These are phyloP conservation scores for Apis laboriosa DNA, from an alignment of 1,140 invertebrate species.

Conservation along the genomic window DNA sequence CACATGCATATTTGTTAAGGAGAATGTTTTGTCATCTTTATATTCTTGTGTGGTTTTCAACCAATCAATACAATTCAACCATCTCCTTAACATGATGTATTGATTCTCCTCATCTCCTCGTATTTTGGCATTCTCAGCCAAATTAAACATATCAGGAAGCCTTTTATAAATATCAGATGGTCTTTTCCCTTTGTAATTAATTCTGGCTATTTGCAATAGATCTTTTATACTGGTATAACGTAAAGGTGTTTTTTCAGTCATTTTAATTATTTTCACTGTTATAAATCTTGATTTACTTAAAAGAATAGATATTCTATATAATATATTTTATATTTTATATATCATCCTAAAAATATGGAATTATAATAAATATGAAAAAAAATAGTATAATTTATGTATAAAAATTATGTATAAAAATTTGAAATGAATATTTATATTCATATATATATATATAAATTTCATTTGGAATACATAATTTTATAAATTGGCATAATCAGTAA, in stretches of 20 bases:
- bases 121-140: slow-evolving; percentile 81
- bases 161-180: slow-evolving; percentile 76
- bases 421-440: background rate
- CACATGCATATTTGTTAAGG: slow-evolving; percentile 81
- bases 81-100: slow-evolving; percentile 87
- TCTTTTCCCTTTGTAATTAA: slow-evolving; percentile 52
- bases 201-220: slow-evolving; percentile 36
- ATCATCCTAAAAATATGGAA: background rate
- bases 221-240: slow-evolving; percentile 34
- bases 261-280: background rate
- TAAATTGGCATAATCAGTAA: background rate
- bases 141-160: slow-evolving; percentile 83
- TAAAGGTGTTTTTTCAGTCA: slow-evolving; percentile 20
- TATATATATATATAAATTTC: background rate
- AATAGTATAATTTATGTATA: background rate
- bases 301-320: background rate
- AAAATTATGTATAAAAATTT: no score
- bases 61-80: slow-evolving; percentile 83
- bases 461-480: background rate
- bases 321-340: background rate
- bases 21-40: slow-evolving; percentile 79
- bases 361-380: background rate
- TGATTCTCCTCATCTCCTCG: slow-evolving; percentile 86
- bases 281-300: no score
- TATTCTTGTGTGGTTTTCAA: slow-evolving; percentile 83